Evolutionary conservation across 2,888 invertebrate species (phyloP).

Genomic region (Tetrapedia diversipes): DNA sequence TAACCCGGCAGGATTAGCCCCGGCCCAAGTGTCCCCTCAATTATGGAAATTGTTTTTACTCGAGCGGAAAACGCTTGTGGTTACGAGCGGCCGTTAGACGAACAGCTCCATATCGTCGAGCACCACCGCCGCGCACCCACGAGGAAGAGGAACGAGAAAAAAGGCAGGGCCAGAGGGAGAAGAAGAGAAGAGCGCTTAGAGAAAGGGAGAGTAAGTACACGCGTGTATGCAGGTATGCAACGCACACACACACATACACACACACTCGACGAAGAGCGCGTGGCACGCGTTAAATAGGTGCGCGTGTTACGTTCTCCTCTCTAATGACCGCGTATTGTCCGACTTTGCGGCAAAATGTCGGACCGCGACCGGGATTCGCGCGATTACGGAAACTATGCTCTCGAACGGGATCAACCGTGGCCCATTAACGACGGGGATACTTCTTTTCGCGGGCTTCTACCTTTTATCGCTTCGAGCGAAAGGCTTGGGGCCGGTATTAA

Average conservation of each 20-base stretch:
- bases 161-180: not conserved
- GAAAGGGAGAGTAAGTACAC: slow-evolving; percentile 14
- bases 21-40: slow-evolving; percentile 46
- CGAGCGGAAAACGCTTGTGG: slow-evolving; percentile 48
- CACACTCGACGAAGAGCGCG: too few species aligned
- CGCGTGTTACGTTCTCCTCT: slow-evolving; percentile 44
- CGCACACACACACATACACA: too few species aligned
- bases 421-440: slow-evolving; percentile 2
- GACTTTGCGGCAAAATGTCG: slow-evolving; percentile 41
- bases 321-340: slow-evolving; percentile 44
- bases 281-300: too few species aligned
- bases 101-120: slow-evolving; percentile 21
- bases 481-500: slow-evolving; percentile 21
- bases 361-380: slow-evolving; percentile 13
- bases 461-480: slow-evolving; percentile 4
- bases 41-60: slow-evolving; percentile 58
- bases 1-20: slow-evolving; percentile 30
- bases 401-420: slow-evolving; percentile 1
- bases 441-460: not conserved
- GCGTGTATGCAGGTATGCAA: too few species aligned
- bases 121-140: not conserved
- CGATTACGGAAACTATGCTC: slow-evolving; percentile 34
- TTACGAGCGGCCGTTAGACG: slow-evolving; percentile 35
- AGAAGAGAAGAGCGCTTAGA: not conserved
- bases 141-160: not conserved